A percentile compares a stretch with the other conserved stretches of the same genome.
These are phyloP conservation scores for Cylindroiulus punctatus DNA, from an alignment of 2,888 invertebrate species.

Conservation along the genomic window DNA sequence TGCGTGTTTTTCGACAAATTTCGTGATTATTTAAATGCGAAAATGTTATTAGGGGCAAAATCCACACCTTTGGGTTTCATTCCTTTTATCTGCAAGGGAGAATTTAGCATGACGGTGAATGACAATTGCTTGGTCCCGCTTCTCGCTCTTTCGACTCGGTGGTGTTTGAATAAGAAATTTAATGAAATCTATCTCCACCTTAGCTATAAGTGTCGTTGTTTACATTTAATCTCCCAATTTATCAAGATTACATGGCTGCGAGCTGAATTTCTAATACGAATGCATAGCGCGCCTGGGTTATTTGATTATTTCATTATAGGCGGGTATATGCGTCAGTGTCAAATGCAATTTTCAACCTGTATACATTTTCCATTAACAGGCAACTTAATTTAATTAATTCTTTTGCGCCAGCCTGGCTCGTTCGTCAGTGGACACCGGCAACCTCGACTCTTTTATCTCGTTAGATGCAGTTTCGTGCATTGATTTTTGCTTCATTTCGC, in stretches of 20 bases:
- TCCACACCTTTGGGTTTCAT: not conserved
- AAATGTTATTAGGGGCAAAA: not conserved
- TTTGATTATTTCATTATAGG: constrained; percentile 32
- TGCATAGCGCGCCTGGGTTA: constrained; percentile 16
- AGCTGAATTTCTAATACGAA: constrained; percentile 33
- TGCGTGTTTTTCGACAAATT: not conserved
- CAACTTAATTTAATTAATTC: constrained; percentile 45
- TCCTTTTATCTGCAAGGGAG: no score
- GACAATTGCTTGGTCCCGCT: not conserved
- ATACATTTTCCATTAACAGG: constrained; percentile 45
- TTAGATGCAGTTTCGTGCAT: not conserved
- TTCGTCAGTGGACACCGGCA: not conserved
- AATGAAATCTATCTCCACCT: constrained; percentile 47
- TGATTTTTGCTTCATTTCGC: constrained; percentile 43
- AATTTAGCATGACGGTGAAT: not conserved
- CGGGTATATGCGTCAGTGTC: constrained; percentile 43
- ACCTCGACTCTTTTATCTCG: constrained; percentile 23
- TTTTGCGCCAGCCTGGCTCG: not conserved
- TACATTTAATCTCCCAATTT: constrained; percentile 45
- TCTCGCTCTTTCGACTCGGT: not conserved
- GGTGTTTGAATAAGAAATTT: constrained; percentile 32
- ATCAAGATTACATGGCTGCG: constrained; percentile 42
- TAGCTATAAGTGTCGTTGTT: constrained; percentile 44
- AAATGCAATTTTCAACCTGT: constrained; percentile 43
- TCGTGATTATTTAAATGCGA: not conserved